These are phyloP conservation scores for Crotalus tigris DNA, from an alignment of 2,113 vertebrate genomes.

Conservation along the genomic window DNA sequence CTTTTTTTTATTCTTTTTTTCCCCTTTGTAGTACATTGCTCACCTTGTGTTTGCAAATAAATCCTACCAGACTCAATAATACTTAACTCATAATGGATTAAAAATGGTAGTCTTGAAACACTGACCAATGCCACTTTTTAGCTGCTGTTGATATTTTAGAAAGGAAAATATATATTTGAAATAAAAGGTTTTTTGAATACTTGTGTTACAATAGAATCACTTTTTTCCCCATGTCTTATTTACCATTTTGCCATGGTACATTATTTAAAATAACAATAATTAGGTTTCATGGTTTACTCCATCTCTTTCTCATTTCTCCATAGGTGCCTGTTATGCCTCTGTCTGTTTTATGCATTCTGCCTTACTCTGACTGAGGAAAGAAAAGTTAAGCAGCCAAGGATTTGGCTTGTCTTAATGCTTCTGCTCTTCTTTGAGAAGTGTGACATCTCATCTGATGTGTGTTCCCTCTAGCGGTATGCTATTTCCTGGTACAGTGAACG, in stretches of 20 bases:
- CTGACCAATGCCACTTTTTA: background rate
- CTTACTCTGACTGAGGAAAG: conserved; percentile 30
- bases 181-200: background rate
- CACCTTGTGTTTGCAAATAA: background rate
- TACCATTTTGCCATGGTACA: background rate
- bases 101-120: background rate
- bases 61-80: background rate
- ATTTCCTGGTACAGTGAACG: conserved; percentile 53
- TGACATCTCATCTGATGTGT: conserved; percentile 70
- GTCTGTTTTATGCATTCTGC: conserved; percentile 56
- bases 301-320: conserved; percentile 37
- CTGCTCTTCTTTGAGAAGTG: conserved; percentile 54
- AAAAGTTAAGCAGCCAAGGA: conserved; percentile 49
- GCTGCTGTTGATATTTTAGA: background rate
- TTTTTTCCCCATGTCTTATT: background rate
- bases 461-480: conserved; percentile 58
- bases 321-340: conserved; percentile 40
- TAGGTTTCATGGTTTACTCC: conserved; percentile 24
- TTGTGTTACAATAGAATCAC: background rate
- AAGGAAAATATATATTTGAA: background rate
- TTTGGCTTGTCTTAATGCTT: conserved; percentile 57
- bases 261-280: conserved; percentile 45
- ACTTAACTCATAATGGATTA: background rate
- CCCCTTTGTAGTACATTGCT: background rate
- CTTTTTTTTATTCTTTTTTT: background rate